Base-by-base conservation (phyloP, 1,140 invertebrate genomes). In the Drosophila pseudoananassae region DNA sequence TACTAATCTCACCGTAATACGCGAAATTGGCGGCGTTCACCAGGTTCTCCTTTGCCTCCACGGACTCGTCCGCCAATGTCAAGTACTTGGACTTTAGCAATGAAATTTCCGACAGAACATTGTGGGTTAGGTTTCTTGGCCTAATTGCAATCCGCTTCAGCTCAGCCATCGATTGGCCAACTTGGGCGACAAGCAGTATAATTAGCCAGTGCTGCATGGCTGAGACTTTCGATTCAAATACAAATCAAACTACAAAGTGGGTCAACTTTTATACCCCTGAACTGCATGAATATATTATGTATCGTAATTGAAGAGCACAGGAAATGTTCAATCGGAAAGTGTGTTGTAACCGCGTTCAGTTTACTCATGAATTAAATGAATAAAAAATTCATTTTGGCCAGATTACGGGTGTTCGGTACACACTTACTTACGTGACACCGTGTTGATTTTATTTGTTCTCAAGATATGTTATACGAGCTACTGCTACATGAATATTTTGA, bases 1-100 rank as follows among this genome's bases (percentile, higher is more conserved):
- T 98, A 0, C 93, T 93, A 74, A 99, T 99, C 1, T 93, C 94
- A 12, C 99, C 99, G 93, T 97, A 99, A 92, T 99, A 99, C 92
- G 99, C 98, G 65, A 98, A 96, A 94, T 61, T 61, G 5, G 17
- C 5, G 0, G 38, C 0, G 2, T 53, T 53, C n/a, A 5, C 3
- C 7, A 61, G 59, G 0, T 0, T 6, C 14, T 61, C 59, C 5
- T 40, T 15, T 15, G 27, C 40, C 14, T 17, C 15, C 14, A n/a
- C 8, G 43, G 40, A 6, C 5, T 43, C 15, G 40, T 43, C 14
- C 4, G 14, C 10, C 4, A 10, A 36, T 1, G 1, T 36, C 33
- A 36, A 36, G 12, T 46, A 46, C 17, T 46, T 46, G 17, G 43
- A 17, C 43, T 17, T 46, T 0, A 46, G 43, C 43, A 17, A 17